phyloP scores from a whole-genome alignment of 2,888 invertebrate genomes.

The Amphipyra tragopoginis region DNA sequence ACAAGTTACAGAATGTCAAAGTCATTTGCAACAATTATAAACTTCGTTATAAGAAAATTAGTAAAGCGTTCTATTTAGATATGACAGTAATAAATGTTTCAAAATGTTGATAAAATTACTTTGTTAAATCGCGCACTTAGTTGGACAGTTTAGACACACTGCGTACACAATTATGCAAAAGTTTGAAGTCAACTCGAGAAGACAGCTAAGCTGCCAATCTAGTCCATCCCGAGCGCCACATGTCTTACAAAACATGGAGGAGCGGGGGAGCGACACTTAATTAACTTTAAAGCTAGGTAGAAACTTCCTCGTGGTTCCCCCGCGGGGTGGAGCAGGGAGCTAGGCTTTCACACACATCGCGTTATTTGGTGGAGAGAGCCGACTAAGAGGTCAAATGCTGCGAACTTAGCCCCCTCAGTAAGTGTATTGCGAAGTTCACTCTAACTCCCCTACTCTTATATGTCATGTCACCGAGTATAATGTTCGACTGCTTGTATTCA shows the following conservation, averaged over 20 bases:
- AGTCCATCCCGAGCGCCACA: conserved; percentile 68
- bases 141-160: conserved; percentile 48
- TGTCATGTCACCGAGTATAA: conserved; percentile 59
- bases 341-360: conserved; percentile 69
- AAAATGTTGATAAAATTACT: conserved; percentile 40
- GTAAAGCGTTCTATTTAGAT: conserved; percentile 30
- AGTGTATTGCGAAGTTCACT: conserved; percentile 78
- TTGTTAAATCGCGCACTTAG: conserved; percentile 24
- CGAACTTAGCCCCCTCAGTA: conserved; percentile 71
- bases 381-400: conserved; percentile 74
- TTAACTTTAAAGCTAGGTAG: conserved; percentile 82
- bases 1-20: conserved; percentile 28
- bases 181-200: conserved; percentile 61
- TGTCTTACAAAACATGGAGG: conserved; percentile 72
- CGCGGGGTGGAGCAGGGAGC: conserved; percentile 49
- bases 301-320: conserved; percentile 68
- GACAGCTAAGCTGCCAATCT: conserved; percentile 69
- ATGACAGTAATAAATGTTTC: conserved; percentile 37
- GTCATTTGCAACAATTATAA: conserved; percentile 38
- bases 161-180: conserved; percentile 56
- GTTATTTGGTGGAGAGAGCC: conserved; percentile 70
- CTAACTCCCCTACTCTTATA: conserved; percentile 65
- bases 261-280: conserved; percentile 73
- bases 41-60: conserved; percentile 31
- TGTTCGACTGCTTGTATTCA: conserved; percentile 60